Base-by-base conservation (phyloP, 1,140 invertebrate genomes). In the Latrodectus geometricus region DNA sequence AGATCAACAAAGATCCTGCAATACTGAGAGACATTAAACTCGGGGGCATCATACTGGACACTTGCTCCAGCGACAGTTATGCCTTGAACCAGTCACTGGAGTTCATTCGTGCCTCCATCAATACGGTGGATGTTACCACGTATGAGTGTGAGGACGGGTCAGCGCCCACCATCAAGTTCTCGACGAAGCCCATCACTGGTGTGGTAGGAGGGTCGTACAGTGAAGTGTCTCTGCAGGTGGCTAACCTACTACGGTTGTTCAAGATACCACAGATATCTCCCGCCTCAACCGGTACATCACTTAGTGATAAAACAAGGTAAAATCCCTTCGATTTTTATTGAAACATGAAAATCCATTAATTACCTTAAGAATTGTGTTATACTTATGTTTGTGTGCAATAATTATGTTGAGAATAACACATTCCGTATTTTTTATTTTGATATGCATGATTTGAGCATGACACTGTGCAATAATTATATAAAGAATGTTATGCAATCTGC, bases 161-260 rank as follows among this genome's bases (percentile, higher is more conserved):
- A 0, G 65, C 83, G 20, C 90, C 90, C 11, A 80, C 86, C 49
- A 89, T 93, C 4, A 93, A 92, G 86, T 94, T 93, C 88, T 93
- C 93, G 72, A 89, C 69, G 23, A 89, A 89, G 69, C 90, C 90
- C 17, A 92, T 92, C 17, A 91, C 90, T 12, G 91, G 92, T 21
- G 94, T 95, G 0, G 93, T 95, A 56, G 94, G 94, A 0, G 94
- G 94, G 0, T 94, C 94, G 0, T 94, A 95, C 89, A 94, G 94
- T 88, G 95, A 94, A 0, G 95, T 95, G 15, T 95, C 95, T 0
- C 92, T 95, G 0, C 95, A 96, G 90, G 95, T 94, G 21, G 94
- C 94, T 8, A 94, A 94, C 90, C 91, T 94, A 20, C 90, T 94
- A 9, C 91, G 94, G 35, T 90, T 94, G 12, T 94, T 94, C 89